These are phyloP conservation scores for Elmis aenea DNA, from an alignment of 2,888 invertebrate genomes.

Conservation along the genomic window DNA sequence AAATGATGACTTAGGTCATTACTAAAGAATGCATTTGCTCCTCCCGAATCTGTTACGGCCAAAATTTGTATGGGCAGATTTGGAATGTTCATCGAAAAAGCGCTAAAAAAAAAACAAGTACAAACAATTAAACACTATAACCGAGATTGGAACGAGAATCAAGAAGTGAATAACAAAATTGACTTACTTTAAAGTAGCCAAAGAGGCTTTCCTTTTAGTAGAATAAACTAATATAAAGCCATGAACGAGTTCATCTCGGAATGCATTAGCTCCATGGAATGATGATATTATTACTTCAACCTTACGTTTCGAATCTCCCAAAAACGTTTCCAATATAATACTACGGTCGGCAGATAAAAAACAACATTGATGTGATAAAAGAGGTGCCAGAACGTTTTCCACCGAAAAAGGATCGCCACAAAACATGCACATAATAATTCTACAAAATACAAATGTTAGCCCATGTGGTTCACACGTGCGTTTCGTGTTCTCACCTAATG, in stretches of 20 bases:
- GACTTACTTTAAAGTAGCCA: constrained; percentile 82
- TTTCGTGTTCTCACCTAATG: no score
- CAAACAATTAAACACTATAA: constrained; percentile 2
- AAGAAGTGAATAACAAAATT: no score
- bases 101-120: constrained; percentile 59
- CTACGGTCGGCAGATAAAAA: constrained; percentile 81
- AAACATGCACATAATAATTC: constrained; percentile 93
- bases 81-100: constrained; percentile 89
- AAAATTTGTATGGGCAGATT: constrained; percentile 91
- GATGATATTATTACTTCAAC: constrained; percentile 89
- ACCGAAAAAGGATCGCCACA: constrained; percentile 92
- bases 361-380: constrained; percentile 82
- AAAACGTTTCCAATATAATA: constrained; percentile 85
- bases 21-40: constrained; percentile 84
- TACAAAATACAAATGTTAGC: constrained; percentile 40
- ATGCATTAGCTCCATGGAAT: constrained; percentile 90
- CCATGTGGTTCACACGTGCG: no score
- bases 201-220: constrained; percentile 88
- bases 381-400: constrained; percentile 82
- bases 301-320: constrained; percentile 84
- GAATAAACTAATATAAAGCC: constrained; percentile 95
- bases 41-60: constrained; percentile 86
- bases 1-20: constrained; percentile 85
- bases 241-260: constrained; percentile 87
- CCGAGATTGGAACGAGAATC: background rate